These are phyloP conservation scores for Caenorhabditis doughertyi DNA, from an alignment of 2,888 invertebrate genomes.

Conservation along the genomic window DNA sequence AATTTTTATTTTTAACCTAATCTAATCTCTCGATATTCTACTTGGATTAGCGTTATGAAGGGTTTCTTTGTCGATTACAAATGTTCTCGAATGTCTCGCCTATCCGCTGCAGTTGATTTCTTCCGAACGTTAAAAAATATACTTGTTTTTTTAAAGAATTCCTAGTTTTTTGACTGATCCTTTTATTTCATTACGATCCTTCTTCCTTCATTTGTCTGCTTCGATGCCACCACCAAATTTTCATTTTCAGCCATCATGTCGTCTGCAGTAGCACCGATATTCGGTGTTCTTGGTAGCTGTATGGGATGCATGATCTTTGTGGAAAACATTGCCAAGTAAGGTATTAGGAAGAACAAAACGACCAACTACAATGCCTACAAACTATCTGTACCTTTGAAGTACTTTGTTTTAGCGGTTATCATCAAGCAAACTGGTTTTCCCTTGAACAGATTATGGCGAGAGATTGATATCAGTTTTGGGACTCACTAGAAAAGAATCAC, in stretches of 20 bases:
- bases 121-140: too few species aligned
- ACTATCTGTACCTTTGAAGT: slow-evolving; percentile 23
- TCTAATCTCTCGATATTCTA: too few species aligned
- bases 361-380: slow-evolving; percentile 4
- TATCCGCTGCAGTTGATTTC: too few species aligned
- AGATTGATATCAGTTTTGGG: neutral
- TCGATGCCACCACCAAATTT: neutral
- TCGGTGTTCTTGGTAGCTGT: slow-evolving; percentile 78
- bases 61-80: too few species aligned
- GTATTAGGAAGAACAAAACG: neutral
- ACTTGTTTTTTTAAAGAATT: too few species aligned
- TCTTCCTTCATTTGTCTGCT: neutral
- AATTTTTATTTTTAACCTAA: too few species aligned
- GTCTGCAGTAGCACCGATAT: slow-evolving; percentile 64
- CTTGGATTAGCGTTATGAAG: too few species aligned
- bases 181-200: neutral
- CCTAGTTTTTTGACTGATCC: too few species aligned
- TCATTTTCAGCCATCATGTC: slow-evolving; percentile 37
- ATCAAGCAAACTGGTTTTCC: slow-evolving; percentile 26
- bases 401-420: neutral
- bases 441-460: neutral
- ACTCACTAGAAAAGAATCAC: neutral
- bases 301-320: slow-evolving; percentile 83
- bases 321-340: slow-evolving; percentile 82
- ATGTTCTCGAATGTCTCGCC: too few species aligned